Conservation (phyloP, 2,113 vertebrate species). For the Barnardius zonarius region DNA sequence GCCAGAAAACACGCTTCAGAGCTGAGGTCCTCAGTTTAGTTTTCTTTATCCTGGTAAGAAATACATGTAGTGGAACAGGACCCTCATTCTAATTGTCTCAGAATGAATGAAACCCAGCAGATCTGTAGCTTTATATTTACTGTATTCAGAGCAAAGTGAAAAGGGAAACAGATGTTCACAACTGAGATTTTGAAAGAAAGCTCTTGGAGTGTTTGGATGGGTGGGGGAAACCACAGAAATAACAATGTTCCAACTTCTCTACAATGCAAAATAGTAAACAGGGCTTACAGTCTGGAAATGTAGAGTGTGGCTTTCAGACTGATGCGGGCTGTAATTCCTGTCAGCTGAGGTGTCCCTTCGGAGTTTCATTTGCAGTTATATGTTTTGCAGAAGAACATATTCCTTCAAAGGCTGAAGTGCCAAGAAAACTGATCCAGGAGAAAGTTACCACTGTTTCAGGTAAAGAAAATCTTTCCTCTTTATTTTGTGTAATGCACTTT, state of each 20-base stretch:
- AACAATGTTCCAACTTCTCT: slow-evolving; percentile 16
- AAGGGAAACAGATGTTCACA: slow-evolving; percentile 54
- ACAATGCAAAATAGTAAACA: slow-evolving; percentile 2
- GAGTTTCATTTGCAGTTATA: not conserved
- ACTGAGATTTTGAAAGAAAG: not conserved
- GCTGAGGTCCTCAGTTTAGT: not conserved
- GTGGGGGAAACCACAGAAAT: slow-evolving; percentile 16
- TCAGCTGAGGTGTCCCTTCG: not conserved
- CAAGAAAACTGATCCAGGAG: slow-evolving; percentile 26
- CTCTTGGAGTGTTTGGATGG: not conserved
- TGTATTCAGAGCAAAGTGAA: not conserved
- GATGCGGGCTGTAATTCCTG: not conserved
- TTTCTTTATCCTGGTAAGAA: not conserved
- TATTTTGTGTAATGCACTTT: not conserved
- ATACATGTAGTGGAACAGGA: not conserved
- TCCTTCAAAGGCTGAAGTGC: slow-evolving; percentile 4
- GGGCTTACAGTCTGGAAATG: not conserved
- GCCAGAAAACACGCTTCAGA: slow-evolving; percentile 4
- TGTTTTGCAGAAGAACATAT: slow-evolving; percentile 67
- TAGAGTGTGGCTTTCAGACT: not conserved
- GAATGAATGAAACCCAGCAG: slow-evolving; percentile 2
- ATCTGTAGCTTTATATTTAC: not conserved
- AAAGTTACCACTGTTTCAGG: slow-evolving; percentile 43
- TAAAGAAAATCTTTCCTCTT: slow-evolving; percentile 36
- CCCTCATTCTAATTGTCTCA: not conserved